Evolutionary conservation across 2,797 vertebrate genomes (phyloP).

Genomic region (Dermochelys coriacea): DNA sequence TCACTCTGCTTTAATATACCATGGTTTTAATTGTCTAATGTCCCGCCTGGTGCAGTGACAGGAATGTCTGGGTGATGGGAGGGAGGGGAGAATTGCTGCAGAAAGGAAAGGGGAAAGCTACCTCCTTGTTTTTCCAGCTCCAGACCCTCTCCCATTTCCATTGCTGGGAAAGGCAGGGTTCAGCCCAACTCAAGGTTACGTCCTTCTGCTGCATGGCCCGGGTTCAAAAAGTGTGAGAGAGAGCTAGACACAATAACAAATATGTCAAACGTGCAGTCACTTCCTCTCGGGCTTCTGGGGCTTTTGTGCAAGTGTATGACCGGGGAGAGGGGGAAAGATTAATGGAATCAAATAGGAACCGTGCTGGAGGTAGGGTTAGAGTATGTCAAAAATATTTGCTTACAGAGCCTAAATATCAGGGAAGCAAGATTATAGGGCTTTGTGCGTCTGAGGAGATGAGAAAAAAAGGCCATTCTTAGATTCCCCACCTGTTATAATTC

Average conservation of each 20-base stretch:
- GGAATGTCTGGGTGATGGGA: constrained; percentile 25
- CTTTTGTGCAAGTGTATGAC: not conserved
- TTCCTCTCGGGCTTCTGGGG: constrained; percentile 42
- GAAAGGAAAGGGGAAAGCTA: constrained; percentile 61
- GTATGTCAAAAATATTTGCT: not conserved
- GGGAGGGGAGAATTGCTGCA: constrained; percentile 76
- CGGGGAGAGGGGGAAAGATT: not conserved
- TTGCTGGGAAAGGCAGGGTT: constrained; percentile 48
- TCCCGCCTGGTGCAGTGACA: constrained; percentile 12
- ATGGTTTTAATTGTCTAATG: not conserved
- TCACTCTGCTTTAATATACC: rapidly evolving
- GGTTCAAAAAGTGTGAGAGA: constrained; percentile 62
- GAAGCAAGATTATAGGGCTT: not conserved
- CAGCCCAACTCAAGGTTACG: constrained; percentile 12
- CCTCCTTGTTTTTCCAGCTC: constrained; percentile 55
- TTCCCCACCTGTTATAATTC: not conserved
- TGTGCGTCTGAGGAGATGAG: not conserved
- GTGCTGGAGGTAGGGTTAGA: not conserved
- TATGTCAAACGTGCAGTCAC: constrained; percentile 51
- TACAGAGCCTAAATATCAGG: not conserved
- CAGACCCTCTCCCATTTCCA: constrained; percentile 19
- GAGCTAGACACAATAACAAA: constrained; percentile 60
- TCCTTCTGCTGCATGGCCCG: constrained; percentile 63
- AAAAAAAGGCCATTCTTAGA: not conserved
- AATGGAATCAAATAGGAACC: not conserved